These are phyloP conservation scores for Silurus lanzhouensis DNA, from an alignment of 2,797 vertebrate genomes.

Conservation along the genomic window DNA sequence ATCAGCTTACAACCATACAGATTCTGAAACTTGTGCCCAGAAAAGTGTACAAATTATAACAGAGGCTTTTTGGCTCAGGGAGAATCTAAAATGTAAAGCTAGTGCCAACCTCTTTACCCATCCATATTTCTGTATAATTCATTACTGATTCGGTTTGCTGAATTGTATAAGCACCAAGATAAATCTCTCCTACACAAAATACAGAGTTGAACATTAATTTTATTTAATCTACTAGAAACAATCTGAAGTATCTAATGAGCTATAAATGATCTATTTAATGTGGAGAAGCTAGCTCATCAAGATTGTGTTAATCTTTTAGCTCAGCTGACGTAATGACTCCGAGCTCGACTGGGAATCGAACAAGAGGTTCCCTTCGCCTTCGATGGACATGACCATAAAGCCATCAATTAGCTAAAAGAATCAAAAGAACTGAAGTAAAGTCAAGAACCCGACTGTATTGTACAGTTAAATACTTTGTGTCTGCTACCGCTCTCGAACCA, in stretches of 20 bases:
- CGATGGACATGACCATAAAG: conserved; percentile 1
- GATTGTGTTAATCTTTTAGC: conserved; percentile 32
- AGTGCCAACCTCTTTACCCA: not conserved
- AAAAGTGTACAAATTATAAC: not conserved
- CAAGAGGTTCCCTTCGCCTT: not conserved
- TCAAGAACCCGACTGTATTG: not conserved
- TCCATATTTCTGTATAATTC: not conserved
- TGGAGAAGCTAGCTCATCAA: conserved; percentile 40
- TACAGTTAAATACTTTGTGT: not conserved
- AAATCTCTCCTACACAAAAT: conserved; percentile 4
- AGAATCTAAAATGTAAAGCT: not conserved
- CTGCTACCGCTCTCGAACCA: not conserved
- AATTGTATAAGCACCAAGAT: conserved; percentile 16
- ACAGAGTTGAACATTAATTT: conserved; percentile 42
- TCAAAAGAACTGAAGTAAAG: not conserved
- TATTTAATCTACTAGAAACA: conserved; percentile 27
- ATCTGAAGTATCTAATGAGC: conserved; percentile 41
- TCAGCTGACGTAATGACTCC: conserved; percentile 39
- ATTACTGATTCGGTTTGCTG: not conserved
- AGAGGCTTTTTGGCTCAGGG: not conserved
- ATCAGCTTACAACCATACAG: not conserved
- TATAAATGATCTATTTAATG: conserved; percentile 45
- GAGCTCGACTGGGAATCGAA: conserved; percentile 20
- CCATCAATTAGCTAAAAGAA: not conserved
- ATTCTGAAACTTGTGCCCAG: not conserved